Percentiles rank a stretch among this genome's conserved stretches.
These are phyloP conservation scores for Prionailurus bengalensis DNA, from an alignment of 2,113 vertebrate genomes.

Conservation along the genomic window DNA sequence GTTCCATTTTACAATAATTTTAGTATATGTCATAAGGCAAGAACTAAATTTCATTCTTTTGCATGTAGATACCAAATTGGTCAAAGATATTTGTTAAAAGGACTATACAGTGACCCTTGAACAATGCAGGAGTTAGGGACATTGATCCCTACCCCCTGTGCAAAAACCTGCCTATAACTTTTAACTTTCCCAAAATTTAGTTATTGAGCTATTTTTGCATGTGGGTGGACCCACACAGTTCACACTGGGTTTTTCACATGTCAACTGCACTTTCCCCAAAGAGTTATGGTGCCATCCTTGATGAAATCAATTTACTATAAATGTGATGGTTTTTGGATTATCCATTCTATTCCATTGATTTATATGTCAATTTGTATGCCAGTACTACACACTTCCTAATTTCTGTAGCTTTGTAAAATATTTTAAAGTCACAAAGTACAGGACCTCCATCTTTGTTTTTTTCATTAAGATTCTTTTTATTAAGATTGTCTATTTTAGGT, in stretches of 20 bases:
- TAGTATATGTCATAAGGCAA: not conserved
- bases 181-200: not conserved
- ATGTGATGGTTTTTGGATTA: not conserved
- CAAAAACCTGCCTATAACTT: not conserved
- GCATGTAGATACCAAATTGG: not conserved
- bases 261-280: not conserved
- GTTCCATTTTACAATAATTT: not conserved
- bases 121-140: not conserved
- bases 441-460: not conserved
- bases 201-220: not conserved
- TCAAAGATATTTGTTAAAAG: not conserved
- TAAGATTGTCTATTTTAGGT: not conserved
- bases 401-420: not conserved
- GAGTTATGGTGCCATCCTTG: not conserved
- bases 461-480: not conserved
- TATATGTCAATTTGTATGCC: not conserved
- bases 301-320: not conserved
- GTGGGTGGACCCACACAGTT: not conserved
- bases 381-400: not conserved
- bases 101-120: not conserved
- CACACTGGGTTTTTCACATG: not conserved
- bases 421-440: not conserved
- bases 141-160: not conserved
- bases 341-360: not conserved
- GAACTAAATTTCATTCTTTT: not conserved